These are phyloP conservation scores for Ochotona princeps DNA, from an alignment of 2,113 vertebrate species.

Conservation along the genomic window DNA sequence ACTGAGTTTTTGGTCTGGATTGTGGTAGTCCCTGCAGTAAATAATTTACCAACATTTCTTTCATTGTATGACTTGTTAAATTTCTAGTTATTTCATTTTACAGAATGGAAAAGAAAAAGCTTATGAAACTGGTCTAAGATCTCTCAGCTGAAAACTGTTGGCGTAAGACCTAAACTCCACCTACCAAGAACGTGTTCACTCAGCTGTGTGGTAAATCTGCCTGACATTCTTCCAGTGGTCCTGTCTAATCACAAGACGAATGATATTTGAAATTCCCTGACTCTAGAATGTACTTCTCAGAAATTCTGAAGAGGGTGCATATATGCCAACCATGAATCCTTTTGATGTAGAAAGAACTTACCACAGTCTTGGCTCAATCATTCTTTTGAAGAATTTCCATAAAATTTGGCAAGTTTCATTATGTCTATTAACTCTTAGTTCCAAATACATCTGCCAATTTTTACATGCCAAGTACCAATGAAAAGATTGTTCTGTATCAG, in stretches of 20 bases:
- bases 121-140: not conserved
- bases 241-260: not conserved
- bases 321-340: constrained; percentile 27
- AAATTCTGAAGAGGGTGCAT: constrained; percentile 10
- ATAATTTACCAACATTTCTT: not conserved
- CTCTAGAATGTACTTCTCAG: not conserved
- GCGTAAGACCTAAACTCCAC: not conserved
- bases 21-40: not conserved
- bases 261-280: not conserved
- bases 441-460: constrained; percentile 52
- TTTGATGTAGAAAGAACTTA: not conserved
- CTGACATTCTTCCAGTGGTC: not conserved
- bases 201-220: not conserved
- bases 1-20: not conserved
- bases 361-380: constrained; percentile 34
- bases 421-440: constrained; percentile 49
- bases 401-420: constrained; percentile 39
- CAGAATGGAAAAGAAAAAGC: not conserved
- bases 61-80: not conserved
- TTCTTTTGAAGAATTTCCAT: constrained; percentile 38
- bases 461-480: constrained; percentile 44
- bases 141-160: constrained; percentile 2
- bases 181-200: not conserved
- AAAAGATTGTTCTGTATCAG: constrained; percentile 29
- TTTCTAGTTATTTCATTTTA: not conserved